A percentile compares a stretch with the other conserved stretches of the same genome.
phyloP scores from a whole-genome alignment of 30 jellyfish, hydroid and myxozoan species.

The Chrysaora quinquecirrha region DNA sequence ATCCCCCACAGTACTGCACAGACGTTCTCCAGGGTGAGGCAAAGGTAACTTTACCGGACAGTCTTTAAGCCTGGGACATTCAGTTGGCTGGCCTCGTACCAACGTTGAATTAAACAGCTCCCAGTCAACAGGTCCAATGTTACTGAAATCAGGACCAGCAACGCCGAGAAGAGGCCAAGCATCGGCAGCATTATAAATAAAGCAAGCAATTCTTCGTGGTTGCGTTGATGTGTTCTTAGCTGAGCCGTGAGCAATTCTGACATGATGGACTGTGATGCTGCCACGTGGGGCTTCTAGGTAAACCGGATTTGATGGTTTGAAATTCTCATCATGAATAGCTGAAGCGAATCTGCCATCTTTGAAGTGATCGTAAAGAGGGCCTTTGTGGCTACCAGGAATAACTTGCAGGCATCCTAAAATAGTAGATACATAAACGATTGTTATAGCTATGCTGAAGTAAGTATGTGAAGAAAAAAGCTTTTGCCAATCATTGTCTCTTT shows the following conservation, averaged over 20 bases:
- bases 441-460: too few relatives aligned
- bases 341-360: conserved; percentile 27
- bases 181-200: conserved; percentile 72
- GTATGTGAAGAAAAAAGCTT: too few relatives aligned
- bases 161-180: conserved; percentile 94
- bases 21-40: too few relatives aligned
- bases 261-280: conserved; percentile 75
- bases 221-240: conserved; percentile 54
- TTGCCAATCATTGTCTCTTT: too few relatives aligned
- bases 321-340: conserved; percentile 62
- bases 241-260: conserved; percentile 77
- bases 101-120: conserved; percentile 57
- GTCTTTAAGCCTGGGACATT: conserved; percentile 57
- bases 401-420: conserved; percentile 86
- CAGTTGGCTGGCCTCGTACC: conserved; percentile 63
- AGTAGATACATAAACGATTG: too few relatives aligned
- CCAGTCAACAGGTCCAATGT: conserved; percentile 74
- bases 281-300: conserved; percentile 88
- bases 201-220: conserved; percentile 71
- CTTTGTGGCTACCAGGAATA: conserved; percentile 76
- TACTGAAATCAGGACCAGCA: conserved; percentile 63
- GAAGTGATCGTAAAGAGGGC: conserved; percentile 68
- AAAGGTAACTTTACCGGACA: conserved; percentile 79
- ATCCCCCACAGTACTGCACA: too few relatives aligned
- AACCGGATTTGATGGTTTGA: conserved; percentile 27